A percentile compares a stretch with the other conserved stretches of the same genome.
Conservation (phyloP, 2,113 vertebrate genomes). For the Sialia sialis region DNA sequence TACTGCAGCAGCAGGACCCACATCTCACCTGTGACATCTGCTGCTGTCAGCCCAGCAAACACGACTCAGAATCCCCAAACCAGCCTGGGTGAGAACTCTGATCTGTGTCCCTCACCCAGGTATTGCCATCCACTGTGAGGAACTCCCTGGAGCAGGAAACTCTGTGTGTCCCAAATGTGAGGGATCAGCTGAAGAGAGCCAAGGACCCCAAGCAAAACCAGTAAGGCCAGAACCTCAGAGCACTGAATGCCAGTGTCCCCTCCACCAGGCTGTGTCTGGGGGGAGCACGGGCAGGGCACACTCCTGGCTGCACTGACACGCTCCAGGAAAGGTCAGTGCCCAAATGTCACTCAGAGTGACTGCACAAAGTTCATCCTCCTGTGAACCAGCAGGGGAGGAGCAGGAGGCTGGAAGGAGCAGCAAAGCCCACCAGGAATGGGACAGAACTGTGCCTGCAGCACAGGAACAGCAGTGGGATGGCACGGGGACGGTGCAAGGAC, state of each 20-base stretch:
- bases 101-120: background rate
- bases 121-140: background rate
- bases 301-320: background rate
- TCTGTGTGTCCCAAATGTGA: fast-evolving
- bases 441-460: background rate
- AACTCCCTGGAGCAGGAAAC: background rate
- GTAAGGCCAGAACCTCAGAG: background rate
- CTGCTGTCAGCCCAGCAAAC: background rate
- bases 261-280: background rate
- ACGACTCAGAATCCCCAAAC: too few relatives aligned
- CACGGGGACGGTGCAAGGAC: background rate
- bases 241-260: fast-evolving
- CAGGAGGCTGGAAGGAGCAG: background rate
- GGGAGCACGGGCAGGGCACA: background rate
- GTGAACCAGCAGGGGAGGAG: background rate
- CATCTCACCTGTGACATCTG: background rate
- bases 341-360: background rate
- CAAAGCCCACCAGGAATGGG: background rate
- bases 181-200: background rate
- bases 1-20: background rate
- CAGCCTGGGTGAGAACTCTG: background rate
- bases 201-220: background rate
- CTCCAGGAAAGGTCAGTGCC: background rate
- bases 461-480: background rate
- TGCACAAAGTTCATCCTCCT: background rate